A percentile compares a stretch with the other conserved stretches of the same genome.
phyloP scores from a whole-genome alignment of 2,888 invertebrate species.

The Arrhopalites spinosus region DNA sequence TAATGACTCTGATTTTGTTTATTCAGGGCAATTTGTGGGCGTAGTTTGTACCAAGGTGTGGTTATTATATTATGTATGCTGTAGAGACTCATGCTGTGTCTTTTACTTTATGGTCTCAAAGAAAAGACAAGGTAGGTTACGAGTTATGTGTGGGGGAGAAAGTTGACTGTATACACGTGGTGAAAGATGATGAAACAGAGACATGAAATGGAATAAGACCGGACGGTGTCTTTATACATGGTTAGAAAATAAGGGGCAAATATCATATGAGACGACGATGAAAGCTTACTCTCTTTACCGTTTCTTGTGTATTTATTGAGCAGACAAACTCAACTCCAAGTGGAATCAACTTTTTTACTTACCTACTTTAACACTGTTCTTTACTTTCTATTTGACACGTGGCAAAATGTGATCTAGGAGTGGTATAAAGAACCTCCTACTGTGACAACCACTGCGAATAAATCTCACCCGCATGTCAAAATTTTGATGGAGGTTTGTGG shows the following conservation, averaged over 20 bases:
- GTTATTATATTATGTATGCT: conserved; percentile 3
- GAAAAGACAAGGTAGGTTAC: conserved; percentile 11
- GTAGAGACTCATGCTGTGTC: conserved; percentile 7
- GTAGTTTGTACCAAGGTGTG: conserved; percentile 25
- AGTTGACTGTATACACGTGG: not conserved
- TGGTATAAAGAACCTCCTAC: conserved; percentile 7
- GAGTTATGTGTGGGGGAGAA: too few species aligned
- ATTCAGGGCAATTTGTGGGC: conserved; percentile 19
- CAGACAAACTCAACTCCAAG: not conserved
- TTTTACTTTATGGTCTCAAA: conserved; percentile 5
- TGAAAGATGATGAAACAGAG: conserved; percentile 22
- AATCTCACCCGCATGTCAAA: not conserved
- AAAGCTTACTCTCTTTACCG: not conserved
- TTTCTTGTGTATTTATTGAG: too few species aligned
- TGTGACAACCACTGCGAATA: conserved; percentile 7
- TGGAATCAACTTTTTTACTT: not conserved
- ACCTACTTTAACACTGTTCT: not conserved
- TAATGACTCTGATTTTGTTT: conserved; percentile 24
- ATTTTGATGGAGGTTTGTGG: not conserved
- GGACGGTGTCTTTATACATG: not conserved
- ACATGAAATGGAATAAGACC: conserved; percentile 15
- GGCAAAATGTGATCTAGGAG: conserved; percentile 18
- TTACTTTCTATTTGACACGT: conserved; percentile 15
- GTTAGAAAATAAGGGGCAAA: not conserved
- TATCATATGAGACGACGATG: conserved; percentile 1